Conservation (phyloP, 2,888 invertebrate species). For the Drosophila phalerata region DNA sequence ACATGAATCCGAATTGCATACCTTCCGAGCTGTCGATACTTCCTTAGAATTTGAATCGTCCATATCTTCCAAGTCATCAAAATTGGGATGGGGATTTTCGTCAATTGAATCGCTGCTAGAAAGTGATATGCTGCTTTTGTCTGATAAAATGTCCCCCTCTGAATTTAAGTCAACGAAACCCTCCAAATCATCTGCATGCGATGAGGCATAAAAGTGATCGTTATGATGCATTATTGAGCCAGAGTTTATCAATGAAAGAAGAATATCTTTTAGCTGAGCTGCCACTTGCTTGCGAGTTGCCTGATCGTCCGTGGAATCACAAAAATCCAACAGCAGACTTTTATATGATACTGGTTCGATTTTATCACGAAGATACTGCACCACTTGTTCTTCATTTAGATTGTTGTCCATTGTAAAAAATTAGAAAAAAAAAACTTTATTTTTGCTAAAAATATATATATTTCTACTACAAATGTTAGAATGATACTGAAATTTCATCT, state of each 20-base stretch:
- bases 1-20: neutral
- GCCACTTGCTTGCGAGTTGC: neutral
- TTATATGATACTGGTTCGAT: neutral
- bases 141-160: neutral
- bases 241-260: neutral
- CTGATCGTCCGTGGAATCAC: neutral
- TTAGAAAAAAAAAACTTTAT: neutral
- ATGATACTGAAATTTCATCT: neutral
- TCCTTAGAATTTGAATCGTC: neutral
- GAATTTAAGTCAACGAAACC: neutral
- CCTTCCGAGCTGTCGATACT: neutral
- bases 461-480: neutral
- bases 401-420: constrained; percentile 1
- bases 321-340: neutral
- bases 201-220: constrained; percentile 4
- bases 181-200: neutral
- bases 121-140: neutral
- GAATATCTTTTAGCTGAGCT: neutral
- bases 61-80: neutral
- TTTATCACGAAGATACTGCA: neutral
- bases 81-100: neutral
- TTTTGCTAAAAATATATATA: neutral
- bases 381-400: neutral
- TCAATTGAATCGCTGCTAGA: constrained; percentile 1
- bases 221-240: neutral